Evolutionary conservation across 1,140 invertebrate genomes (phyloP), one percentile per base, ranked within the genome.

Genomic region (Ditylenchus dipsaci): DNA sequence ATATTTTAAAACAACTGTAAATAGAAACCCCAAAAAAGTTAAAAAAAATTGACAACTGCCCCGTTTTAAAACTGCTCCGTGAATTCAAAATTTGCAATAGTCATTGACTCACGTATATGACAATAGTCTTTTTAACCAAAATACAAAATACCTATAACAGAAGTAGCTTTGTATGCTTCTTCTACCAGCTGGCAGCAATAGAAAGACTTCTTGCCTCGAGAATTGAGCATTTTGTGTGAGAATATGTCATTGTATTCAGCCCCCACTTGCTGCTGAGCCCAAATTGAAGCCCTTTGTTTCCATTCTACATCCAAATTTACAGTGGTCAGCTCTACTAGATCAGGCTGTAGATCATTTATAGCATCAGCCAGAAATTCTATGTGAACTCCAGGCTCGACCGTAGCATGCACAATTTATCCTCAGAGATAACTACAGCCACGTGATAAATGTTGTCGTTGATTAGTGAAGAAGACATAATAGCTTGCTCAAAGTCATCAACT

Each of bases 151-250:
- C 33, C 33, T 19, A 15, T n/a, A 1, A 17, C 8, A 38, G 43
- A 19, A 23, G 63, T 65, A 11, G 42, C 23, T 38, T 65, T 65
- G 27, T 65, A 65, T 29, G 63, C 65, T 26, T 71, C 72, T 15
- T 59, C 27, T 21, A 27, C 21, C 68, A 67, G 1, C 43, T 72
- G 30, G 65, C 26, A 13, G 49, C 43, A 15, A 33, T 65, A 33
- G 27, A 60, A 7, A 47, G 29, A 38, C 53, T 58, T 42, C 21
- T 73, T 15, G 23, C 42, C 21, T 59, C 64, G 21, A 49, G 67
- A 65, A 53, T 66, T 19, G 30, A 72, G 80, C 76, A 71, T 72
- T 58, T 62, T 79, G 73, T 69, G 78, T 62, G 66, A 86, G 74
- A 57, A 79, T 78, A 29, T 87, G 58, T 15, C 70, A 72, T 65